Evolutionary conservation across 2,113 vertebrate genomes (phyloP).

Genomic region (Lepus europaeus): DNA sequence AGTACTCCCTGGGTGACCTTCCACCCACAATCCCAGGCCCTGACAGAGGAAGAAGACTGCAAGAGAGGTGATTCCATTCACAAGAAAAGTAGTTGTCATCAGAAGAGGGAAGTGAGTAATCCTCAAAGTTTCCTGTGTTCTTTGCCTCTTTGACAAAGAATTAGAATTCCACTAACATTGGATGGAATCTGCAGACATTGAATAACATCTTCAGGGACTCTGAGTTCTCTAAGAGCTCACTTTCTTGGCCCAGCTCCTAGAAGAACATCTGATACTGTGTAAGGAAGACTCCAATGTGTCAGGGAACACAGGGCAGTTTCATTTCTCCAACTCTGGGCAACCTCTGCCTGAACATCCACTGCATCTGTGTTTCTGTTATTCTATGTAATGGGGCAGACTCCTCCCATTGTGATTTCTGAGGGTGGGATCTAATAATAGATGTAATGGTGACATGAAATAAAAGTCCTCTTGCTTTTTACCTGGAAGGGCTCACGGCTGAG

Average conservation of each 20-base stretch:
- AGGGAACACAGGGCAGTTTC: background rate
- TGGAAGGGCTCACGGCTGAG: background rate
- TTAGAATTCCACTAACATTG: background rate
- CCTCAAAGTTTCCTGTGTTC: background rate
- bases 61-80: background rate
- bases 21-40: background rate
- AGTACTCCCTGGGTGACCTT: too few relatives aligned
- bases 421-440: background rate
- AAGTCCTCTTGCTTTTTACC: background rate
- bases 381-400: background rate
- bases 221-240: background rate
- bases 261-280: background rate
- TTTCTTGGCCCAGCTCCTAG: background rate
- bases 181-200: background rate
- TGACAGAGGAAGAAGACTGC: background rate
- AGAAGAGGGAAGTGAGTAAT: background rate
- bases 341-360: background rate
- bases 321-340: background rate
- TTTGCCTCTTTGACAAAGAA: background rate
- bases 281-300: background rate
- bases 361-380: background rate
- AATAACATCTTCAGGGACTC: background rate
- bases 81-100: background rate
- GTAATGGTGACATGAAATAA: background rate
- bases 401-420: background rate